Evolutionary conservation across 2,797 vertebrate species (phyloP).

Genomic region (Gorsachius magnificus): DNA sequence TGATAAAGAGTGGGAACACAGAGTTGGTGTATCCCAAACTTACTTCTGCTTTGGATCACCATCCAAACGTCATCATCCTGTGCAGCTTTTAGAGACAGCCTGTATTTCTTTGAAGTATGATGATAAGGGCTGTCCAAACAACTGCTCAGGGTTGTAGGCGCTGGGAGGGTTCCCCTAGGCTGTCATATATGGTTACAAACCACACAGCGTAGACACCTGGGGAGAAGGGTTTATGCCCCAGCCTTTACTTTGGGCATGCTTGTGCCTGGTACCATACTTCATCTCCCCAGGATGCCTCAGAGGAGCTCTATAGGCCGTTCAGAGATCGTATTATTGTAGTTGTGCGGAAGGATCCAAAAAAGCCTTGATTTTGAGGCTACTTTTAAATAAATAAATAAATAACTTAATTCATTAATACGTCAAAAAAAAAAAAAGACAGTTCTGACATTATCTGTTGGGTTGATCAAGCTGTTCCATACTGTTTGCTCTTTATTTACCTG

Average conservation of each 20-base stretch:
- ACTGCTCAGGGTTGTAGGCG: not conserved
- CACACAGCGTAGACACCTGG: rapidly evolving
- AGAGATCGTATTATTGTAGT: not conserved
- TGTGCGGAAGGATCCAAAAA: not conserved
- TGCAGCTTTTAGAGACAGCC: not conserved
- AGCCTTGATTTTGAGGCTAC: not conserved
- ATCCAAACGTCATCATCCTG: not conserved
- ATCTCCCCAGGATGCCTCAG: not conserved
- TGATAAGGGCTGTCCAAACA: not conserved
- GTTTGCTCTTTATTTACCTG: not conserved
- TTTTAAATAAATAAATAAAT: not conserved
- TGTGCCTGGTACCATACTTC: not conserved
- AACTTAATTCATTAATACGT: not conserved
- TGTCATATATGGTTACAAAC: not conserved
- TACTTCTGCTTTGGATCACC: not conserved
- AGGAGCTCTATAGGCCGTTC: not conserved
- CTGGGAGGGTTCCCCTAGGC: not conserved
- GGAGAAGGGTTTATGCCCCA: not conserved
- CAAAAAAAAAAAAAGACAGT: too few relatives aligned
- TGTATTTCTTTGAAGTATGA: not conserved
- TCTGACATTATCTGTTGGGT: not conserved
- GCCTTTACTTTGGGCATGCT: not conserved
- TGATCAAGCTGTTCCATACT: not conserved
- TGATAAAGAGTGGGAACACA: not conserved
- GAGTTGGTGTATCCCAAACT: not conserved